Conservation (phyloP, 2,113 vertebrate genomes). For the Lagopus muta region DNA sequence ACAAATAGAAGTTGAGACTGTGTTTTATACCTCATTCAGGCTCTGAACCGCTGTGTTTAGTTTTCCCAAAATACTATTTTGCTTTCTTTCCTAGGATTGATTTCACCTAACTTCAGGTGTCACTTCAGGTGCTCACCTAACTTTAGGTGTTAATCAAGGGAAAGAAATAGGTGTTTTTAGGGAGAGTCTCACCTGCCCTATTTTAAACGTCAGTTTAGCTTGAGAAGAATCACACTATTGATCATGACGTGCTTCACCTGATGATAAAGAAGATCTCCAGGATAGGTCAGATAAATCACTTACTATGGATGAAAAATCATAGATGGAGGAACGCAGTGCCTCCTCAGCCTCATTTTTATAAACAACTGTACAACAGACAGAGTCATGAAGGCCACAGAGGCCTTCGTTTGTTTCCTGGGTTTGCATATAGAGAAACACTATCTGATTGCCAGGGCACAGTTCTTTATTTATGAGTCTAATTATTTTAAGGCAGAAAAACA, state of each 20-base stretch:
- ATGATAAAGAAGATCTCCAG: background rate
- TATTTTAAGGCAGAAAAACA: conserved; percentile 36
- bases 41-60: background rate
- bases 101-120: background rate
- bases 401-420: background rate
- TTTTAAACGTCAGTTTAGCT: background rate
- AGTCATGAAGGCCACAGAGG: background rate
- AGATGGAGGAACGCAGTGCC: background rate
- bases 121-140: background rate
- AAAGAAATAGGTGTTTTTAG: background rate
- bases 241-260: background rate
- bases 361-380: background rate
- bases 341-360: background rate
- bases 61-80: background rate
- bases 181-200: background rate
- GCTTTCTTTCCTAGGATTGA: background rate
- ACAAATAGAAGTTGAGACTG: background rate
- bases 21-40: background rate
- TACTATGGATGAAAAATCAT: background rate
- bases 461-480: conserved; percentile 27
- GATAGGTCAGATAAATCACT: background rate
- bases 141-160: background rate
- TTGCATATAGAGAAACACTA: background rate
- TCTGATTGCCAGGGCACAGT: background rate
- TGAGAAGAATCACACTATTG: background rate